Conservation (phyloP, 1,140 invertebrate species). For the Drosophila ironensis region DNA sequence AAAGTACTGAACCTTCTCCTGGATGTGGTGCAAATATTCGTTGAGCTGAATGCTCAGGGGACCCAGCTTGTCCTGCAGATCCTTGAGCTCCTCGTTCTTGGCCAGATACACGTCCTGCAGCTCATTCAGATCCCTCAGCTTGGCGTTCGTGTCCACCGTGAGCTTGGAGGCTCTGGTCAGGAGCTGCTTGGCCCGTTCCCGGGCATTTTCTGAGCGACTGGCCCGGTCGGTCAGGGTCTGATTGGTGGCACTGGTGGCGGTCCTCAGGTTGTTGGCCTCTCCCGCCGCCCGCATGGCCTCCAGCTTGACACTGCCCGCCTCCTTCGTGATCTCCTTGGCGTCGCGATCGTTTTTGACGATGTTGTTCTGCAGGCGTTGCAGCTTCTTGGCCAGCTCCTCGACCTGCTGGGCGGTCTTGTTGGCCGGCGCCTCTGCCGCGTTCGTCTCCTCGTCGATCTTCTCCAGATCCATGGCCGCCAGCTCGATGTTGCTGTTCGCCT, state of each 20-base stretch:
- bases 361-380: constrained; percentile 89
- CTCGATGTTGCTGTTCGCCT: constrained; percentile 90
- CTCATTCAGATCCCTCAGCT: constrained; percentile 86
- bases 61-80: constrained; percentile 82
- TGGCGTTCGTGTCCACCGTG: constrained; percentile 88
- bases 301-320: constrained; percentile 83
- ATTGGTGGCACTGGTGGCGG: constrained; percentile 83
- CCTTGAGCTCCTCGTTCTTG: constrained; percentile 82
- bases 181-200: constrained; percentile 88
- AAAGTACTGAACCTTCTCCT: constrained; percentile 83
- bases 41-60: constrained; percentile 83
- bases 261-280: constrained; percentile 66
- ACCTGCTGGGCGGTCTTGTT: constrained; percentile 88
- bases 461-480: constrained; percentile 89
- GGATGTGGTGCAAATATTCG: constrained; percentile 83
- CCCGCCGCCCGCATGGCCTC: constrained; percentile 81
- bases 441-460: constrained; percentile 86
- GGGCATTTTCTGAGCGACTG: constrained; percentile 85
- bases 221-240: constrained; percentile 85
- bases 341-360: constrained; percentile 89
- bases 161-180: constrained; percentile 89
- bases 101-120: constrained; percentile 82
- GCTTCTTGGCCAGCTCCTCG: constrained; percentile 85
- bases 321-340: constrained; percentile 84
- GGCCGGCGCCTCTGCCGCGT: constrained; percentile 88